phyloP scores from a whole-genome alignment of 1,140 invertebrate species.

The Idris sp. region DNA sequence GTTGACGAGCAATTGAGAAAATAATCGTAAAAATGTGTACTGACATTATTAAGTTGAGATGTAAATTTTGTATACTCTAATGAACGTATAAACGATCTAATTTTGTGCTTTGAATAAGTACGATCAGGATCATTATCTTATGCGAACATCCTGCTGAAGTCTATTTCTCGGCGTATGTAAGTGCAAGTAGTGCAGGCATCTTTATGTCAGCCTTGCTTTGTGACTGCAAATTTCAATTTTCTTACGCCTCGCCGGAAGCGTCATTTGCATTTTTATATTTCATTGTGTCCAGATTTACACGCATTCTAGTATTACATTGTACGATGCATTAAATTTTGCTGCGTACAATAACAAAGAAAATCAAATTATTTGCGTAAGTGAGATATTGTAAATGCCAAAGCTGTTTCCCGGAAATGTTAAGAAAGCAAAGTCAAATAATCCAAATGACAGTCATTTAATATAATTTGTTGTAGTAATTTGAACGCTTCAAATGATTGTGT shows the following conservation, averaged over 20 bases:
- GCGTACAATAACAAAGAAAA: constrained; percentile 9
- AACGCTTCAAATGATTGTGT: no score
- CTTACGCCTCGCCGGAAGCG: background rate
- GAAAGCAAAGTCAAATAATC: no score
- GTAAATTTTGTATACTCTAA: constrained; percentile 12
- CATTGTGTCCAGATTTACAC: constrained; percentile 3
- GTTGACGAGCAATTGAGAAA: no score
- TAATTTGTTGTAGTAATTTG: no score
- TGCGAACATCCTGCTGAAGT: background rate
- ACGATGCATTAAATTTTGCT: constrained; percentile 5
- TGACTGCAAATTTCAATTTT: constrained; percentile 24
- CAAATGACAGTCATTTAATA: no score
- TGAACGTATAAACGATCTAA: constrained; percentile 1
- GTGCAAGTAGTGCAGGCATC: constrained; percentile 27
- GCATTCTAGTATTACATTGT: background rate
- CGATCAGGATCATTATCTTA: background rate
- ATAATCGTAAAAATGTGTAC: no score
- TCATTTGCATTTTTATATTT: constrained; percentile 19
- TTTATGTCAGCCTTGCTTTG: constrained; percentile 27
- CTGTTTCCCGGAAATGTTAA: no score
- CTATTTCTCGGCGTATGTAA: constrained; percentile 7
- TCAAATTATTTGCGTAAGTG: constrained; percentile 14
- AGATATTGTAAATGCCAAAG: no score
- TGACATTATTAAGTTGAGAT: background rate
- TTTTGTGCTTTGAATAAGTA: background rate